Percentiles rank a stretch among this genome's conserved stretches.
Evolutionary conservation across 2,797 vertebrate genomes (phyloP).

Genomic region (Tolypeutes matacus): DNA sequence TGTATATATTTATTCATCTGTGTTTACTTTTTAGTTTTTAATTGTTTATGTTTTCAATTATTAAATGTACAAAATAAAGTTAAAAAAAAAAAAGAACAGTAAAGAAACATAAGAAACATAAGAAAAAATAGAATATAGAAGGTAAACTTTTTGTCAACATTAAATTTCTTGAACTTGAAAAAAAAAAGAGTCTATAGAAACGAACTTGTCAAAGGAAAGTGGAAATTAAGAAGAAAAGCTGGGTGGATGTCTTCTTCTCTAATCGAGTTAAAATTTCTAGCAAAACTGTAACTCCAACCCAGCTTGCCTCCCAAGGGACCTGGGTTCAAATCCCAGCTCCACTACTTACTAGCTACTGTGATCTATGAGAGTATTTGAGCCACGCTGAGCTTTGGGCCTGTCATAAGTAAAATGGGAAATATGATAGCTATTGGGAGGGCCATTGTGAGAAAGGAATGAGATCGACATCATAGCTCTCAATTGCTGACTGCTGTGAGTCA

Average conservation of each 20-base stretch:
- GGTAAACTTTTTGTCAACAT: no score
- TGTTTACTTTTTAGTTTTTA: no score
- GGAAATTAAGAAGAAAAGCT: background rate
- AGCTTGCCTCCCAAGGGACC: background rate
- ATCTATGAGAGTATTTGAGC: accelerated
- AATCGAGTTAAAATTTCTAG: background rate
- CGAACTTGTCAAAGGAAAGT: background rate
- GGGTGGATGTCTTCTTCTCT: background rate
- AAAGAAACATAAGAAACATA: no score
- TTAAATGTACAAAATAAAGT: no score
- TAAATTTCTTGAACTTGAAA: no score
- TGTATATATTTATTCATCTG: no score
- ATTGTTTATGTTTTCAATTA: no score
- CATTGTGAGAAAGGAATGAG: background rate
- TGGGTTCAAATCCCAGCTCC: background rate
- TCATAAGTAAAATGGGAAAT: background rate
- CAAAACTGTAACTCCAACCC: background rate
- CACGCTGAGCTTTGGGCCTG: background rate
- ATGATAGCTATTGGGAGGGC: accelerated
- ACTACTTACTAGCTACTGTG: background rate
- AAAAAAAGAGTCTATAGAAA: background rate
- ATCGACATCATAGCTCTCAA: accelerated
- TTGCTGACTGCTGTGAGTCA: background rate
- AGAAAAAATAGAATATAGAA: no score
- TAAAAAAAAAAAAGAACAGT: no score